Conservation (phyloP, 2,888 invertebrate species). For the Chrysopilus asiliformis region DNA sequence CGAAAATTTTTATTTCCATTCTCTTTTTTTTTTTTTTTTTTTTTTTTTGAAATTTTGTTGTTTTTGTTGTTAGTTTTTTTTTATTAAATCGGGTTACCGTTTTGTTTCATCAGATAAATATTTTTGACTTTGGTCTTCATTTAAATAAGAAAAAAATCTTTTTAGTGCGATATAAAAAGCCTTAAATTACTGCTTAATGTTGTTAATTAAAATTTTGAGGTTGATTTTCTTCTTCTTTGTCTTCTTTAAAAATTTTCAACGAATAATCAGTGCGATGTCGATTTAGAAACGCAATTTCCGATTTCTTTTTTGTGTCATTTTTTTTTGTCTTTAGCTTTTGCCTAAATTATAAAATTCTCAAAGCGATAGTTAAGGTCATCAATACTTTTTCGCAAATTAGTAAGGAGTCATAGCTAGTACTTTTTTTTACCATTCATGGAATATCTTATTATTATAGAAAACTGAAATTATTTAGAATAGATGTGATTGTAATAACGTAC, state of each 20-base stretch:
- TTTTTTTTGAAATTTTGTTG: conserved; percentile 6
- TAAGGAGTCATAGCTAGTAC: too few species aligned
- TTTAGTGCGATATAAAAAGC: conserved; percentile 16
- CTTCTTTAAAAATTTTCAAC: conserved; percentile 2
- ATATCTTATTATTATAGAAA: too few species aligned
- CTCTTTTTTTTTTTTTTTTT: conserved; percentile 5
- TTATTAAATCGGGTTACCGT: conserved; percentile 1
- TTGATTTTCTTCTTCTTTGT: too few species aligned
- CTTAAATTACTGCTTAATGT: conserved; percentile 14
- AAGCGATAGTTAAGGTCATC: too few species aligned
- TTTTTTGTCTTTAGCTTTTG: neutral
- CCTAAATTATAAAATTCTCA: neutral
- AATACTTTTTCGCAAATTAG: too few species aligned
- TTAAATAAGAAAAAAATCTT: conserved; percentile 3
- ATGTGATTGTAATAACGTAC: too few species aligned
- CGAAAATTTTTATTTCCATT: conserved; percentile 2
- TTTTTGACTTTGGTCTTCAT: conserved; percentile 3
- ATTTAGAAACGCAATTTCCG: neutral
- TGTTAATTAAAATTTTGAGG: too few species aligned
- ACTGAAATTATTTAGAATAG: too few species aligned
- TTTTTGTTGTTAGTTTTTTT: conserved; percentile 2
- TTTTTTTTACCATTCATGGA: too few species aligned
- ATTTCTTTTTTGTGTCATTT: neutral
- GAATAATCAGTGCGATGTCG: conserved; percentile 1
- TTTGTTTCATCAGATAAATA: conserved; percentile 4